Base-by-base conservation (phyloP, 2,797 vertebrate species). In the Enteromius paludinosus region DNA sequence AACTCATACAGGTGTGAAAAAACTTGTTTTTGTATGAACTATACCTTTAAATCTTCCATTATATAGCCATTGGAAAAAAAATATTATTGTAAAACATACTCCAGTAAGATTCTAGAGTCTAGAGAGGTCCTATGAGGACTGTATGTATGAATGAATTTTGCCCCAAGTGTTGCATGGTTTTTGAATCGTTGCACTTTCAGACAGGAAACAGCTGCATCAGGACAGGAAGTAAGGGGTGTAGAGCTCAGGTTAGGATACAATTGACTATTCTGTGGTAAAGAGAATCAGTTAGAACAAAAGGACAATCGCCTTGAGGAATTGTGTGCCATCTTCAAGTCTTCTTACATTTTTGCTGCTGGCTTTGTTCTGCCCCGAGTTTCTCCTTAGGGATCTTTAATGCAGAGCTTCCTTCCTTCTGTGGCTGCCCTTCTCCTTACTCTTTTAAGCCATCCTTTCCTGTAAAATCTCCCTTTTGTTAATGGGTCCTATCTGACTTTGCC, bases 131-230 rank as follows among this genome's bases (percentile, higher is more conserved):
- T 30, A 69, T 47, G 11, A 64, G 61, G 20, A 17, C 79, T 45
- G 49, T 11, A 69, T 38, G n/a, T 10, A 30, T 61, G 49, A 70
- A 78, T 70, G 75, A 78, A 35, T 35, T 49, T 49, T 49, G 7
- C n/a, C 59, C 11, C 12, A 69, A 62, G 25, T 25, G 35, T 69
- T 41, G 56, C 66, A 52, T 72, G 3, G 72, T 62, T 69, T 77
- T 82, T 59, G 25, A 73, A 52, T 81, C 65, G 78, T 79, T 78
- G 89, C 89, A 89, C 89, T 93, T 93, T 92, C 91, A 93, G 92
- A 93, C 90, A 95, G 95, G 95, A 95, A 95, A 90, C 94, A 95
- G 94, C 94, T 95, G 94, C 91, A 89, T 87, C 81, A 87, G 86
- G 87, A 87, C 84, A 94, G 95, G 94, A 95, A 94, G 87, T 79